Conservation (phyloP, 2,888 invertebrate genomes). For the Micropterix aruncella region DNA sequence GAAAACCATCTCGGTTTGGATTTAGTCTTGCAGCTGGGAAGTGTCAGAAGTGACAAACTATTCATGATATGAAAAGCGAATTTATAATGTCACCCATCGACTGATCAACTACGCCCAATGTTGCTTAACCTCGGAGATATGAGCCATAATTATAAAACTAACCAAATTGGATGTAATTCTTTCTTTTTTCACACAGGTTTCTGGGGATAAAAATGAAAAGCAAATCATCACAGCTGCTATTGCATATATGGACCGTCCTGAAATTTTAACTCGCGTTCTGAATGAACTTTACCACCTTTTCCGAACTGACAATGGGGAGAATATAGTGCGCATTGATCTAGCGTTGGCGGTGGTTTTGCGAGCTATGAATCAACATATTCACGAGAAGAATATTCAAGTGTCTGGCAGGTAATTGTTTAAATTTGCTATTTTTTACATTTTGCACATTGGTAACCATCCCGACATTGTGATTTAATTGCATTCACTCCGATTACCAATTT, state of each 20-base stretch:
- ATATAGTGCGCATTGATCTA: constrained; percentile 39
- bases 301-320: constrained; percentile 66
- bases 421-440: constrained; percentile 1
- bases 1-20: too few species aligned
- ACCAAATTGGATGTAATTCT: too few species aligned
- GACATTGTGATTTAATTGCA: constrained; percentile 9
- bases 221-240: constrained; percentile 78
- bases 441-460: too few species aligned
- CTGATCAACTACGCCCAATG: too few species aligned
- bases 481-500: too few species aligned
- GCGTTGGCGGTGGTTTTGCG: constrained; percentile 71
- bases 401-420: constrained; percentile 57
- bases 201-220: constrained; percentile 82
- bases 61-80: too few species aligned
- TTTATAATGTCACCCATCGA: too few species aligned
- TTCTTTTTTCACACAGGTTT: too few species aligned
- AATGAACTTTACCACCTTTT: constrained; percentile 85
- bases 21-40: too few species aligned
- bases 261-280: constrained; percentile 67
- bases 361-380: constrained; percentile 79
- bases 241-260: constrained; percentile 74
- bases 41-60: too few species aligned
- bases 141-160: too few species aligned
- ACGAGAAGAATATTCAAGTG: constrained; percentile 85
- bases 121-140: too few species aligned